Percentiles rank a stretch among this genome's conserved stretches.
These are phyloP conservation scores for Poecile montanus DNA, from an alignment of 2,797 vertebrate genomes.

Conservation along the genomic window DNA sequence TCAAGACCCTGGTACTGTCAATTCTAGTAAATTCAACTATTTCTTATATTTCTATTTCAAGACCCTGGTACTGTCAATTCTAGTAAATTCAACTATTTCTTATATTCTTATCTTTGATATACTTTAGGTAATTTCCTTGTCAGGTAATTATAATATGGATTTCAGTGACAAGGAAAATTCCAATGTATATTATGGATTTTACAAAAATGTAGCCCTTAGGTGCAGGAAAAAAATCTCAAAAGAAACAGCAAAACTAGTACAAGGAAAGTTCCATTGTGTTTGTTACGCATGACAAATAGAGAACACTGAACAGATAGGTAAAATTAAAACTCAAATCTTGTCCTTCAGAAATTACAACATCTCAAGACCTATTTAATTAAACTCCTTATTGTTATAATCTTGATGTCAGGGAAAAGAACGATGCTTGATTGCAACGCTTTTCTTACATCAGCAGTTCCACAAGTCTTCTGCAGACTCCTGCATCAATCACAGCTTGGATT, in stretches of 20 bases:
- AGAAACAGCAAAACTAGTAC: not conserved
- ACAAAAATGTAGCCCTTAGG: not conserved
- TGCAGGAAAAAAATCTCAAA: not conserved
- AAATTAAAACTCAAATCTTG: not conserved
- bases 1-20: not conserved
- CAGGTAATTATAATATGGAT: not conserved
- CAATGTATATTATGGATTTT: not conserved
- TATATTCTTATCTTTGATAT: not conserved
- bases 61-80: not conserved
- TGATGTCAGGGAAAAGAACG: not conserved
- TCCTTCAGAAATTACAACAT: not conserved
- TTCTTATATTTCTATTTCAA: not conserved
- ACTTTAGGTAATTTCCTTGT: not conserved
- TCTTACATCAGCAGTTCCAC: slow-evolving; percentile 95
- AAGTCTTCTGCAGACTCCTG: slow-evolving; percentile 94
- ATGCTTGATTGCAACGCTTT: not conserved
- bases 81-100: not conserved
- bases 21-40: not conserved
- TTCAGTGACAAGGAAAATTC: not conserved
- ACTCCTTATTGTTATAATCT: not conserved
- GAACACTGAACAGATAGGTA: not conserved
- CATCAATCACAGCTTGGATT: slow-evolving; percentile 97
- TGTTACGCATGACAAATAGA: not conserved
- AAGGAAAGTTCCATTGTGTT: not conserved
- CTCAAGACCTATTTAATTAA: not conserved